These are phyloP conservation scores for Vollenhovia emeryi DNA, from an alignment of 1,140 invertebrate species.

Conservation along the genomic window DNA sequence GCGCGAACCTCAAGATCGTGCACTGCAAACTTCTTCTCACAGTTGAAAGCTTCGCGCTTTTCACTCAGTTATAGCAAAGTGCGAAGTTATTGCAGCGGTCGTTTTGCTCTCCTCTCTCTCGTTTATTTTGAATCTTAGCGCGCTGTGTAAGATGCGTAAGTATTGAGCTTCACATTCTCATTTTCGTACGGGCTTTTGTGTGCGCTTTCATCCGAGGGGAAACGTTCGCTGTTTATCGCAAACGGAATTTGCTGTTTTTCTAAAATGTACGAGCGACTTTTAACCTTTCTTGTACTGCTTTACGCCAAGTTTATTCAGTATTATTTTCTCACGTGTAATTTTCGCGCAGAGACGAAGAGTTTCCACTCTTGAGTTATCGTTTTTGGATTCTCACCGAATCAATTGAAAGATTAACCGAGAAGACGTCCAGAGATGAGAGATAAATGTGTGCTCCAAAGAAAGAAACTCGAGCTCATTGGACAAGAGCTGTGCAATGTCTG, in stretches of 20 bases:
- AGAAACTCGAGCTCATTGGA: neutral
- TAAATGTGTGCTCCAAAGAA: neutral
- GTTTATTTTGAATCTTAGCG: constrained; percentile 21
- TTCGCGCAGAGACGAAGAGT: neutral
- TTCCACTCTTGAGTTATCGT: constrained; percentile 11
- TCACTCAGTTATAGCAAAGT: neutral
- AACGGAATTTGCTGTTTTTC: neutral
- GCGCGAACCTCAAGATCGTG: constrained; percentile 22
- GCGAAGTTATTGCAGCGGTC: constrained; percentile 30
- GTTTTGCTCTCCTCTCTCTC: neutral
- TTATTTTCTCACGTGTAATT: neutral
- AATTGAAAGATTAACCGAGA: constrained; percentile 2
- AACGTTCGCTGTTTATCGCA: neutral
- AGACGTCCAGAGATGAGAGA: neutral
- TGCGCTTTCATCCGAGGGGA: neutral
- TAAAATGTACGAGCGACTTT: neutral
- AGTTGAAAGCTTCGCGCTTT: constrained; percentile 1
- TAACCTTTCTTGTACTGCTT: constrained; percentile 20
- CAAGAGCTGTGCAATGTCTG: neutral
- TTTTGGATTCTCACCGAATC: neutral
- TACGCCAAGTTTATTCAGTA: neutral
- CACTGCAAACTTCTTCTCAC: constrained; percentile 31
- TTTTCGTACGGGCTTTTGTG: neutral
- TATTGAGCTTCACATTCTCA: neutral
- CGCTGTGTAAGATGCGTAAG: neutral